Percentiles rank a stretch among this genome's conserved stretches.
Evolutionary conservation across 2,888 invertebrate species (phyloP).

Genomic region (Thecophora atra): DNA sequence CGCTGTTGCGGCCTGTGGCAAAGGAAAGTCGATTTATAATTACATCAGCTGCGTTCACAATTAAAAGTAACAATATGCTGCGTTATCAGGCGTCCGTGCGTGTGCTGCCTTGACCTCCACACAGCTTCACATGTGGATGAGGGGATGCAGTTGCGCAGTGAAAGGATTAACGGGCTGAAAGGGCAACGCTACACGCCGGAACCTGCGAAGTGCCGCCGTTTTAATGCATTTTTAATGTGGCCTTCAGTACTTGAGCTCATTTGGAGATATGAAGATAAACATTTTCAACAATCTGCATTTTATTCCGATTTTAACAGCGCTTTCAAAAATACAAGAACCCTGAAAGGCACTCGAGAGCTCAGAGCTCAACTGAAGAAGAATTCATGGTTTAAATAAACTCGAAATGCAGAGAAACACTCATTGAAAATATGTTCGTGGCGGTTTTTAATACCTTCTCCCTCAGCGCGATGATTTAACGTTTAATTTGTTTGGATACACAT

Average conservation of each 20-base stretch:
- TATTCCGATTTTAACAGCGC: neutral
- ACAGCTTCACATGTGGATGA: neutral
- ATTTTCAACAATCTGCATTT: no score
- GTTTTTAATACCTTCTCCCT: neutral
- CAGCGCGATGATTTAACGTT: neutral
- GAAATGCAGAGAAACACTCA: no score
- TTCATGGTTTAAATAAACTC: neutral
- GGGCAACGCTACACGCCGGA: no score
- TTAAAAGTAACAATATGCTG: constrained; percentile 20
- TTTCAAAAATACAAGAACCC: neutral
- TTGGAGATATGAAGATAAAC: no score
- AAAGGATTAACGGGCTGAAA: no score
- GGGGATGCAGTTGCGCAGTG: neutral
- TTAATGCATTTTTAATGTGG: constrained; percentile 1
- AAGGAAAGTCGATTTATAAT: constrained; percentile 35
- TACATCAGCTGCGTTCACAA: constrained; percentile 35
- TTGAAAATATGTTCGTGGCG: no score
- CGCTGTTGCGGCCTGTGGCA: constrained; percentile 27
- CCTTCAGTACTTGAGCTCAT: no score
- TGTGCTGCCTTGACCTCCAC: neutral
- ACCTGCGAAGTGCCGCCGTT: neutral
- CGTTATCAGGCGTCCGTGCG: neutral
- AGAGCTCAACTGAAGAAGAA: neutral
- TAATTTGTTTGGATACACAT: neutral
- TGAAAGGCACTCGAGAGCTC: neutral